These are phyloP conservation scores for Coreoperca whiteheadi DNA, from an alignment of 2,113 vertebrate genomes.

Conservation along the genomic window DNA sequence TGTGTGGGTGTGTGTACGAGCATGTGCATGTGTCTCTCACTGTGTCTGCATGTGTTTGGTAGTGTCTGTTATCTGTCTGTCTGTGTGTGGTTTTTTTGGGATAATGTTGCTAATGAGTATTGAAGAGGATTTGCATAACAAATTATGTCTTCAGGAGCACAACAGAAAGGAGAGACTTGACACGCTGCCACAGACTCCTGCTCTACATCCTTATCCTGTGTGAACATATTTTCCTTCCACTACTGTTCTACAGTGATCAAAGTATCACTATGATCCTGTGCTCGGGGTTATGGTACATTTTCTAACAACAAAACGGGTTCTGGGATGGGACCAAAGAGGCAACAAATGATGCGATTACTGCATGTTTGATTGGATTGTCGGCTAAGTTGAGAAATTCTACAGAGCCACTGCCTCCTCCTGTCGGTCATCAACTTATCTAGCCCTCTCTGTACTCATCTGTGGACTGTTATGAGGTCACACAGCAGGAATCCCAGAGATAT, in stretches of 20 bases:
- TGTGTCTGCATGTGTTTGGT: background rate
- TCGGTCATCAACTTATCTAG: slow-evolving; percentile 16
- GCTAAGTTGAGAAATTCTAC: slow-evolving; percentile 26
- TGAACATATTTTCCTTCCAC: slow-evolving; percentile 35
- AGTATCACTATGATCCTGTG: slow-evolving; percentile 13
- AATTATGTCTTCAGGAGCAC: slow-evolving; percentile 44
- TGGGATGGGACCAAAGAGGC: background rate
- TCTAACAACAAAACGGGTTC: slow-evolving; percentile 6
- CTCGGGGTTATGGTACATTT: background rate
- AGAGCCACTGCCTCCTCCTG: slow-evolving; percentile 18
- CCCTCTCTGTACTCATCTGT: slow-evolving; percentile 31
- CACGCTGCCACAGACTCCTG: slow-evolving; percentile 23
- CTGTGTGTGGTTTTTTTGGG: no score
- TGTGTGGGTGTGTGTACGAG: background rate
- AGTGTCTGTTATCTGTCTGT: no score
- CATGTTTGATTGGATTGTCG: slow-evolving; percentile 48
- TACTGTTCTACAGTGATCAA: background rate
- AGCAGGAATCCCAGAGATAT: slow-evolving; percentile 66
- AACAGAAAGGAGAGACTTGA: slow-evolving; percentile 44
- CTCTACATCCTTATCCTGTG: slow-evolving; percentile 42
- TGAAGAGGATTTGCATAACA: slow-evolving; percentile 69
- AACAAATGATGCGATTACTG: slow-evolving; percentile 47
- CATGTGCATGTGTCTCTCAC: no score
- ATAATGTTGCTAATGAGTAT: slow-evolving; percentile 59
- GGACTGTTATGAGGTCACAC: slow-evolving; percentile 47